Percentiles rank a stretch among this genome's conserved stretches.
Evolutionary conservation across 2,888 invertebrate genomes (phyloP).

Genomic region (Polydrusus tereticollis): DNA sequence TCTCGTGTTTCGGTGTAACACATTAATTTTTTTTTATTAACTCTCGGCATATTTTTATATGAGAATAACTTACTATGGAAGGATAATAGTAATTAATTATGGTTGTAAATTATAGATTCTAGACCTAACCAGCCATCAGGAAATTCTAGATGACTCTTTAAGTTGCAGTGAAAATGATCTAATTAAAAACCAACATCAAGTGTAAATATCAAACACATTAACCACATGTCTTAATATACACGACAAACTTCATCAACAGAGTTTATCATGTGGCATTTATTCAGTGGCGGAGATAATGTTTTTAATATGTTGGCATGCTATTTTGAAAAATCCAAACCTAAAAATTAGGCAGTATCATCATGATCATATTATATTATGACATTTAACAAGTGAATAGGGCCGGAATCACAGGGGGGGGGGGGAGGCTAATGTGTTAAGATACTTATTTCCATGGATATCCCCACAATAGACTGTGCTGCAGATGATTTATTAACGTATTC

Average conservation of each 20-base stretch:
- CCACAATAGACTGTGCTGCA: too few species aligned
- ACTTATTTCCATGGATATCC: too few species aligned
- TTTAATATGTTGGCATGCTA: not conserved
- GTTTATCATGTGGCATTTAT: conserved; percentile 29
- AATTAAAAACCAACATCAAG: conserved; percentile 48
- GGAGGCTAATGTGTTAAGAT: too few species aligned
- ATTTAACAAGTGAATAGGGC: too few species aligned
- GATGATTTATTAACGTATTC: too few species aligned
- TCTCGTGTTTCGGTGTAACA: too few species aligned
- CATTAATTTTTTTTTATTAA: too few species aligned
- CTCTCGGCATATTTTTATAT: not conserved
- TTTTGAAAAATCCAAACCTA: not conserved
- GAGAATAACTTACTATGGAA: not conserved
- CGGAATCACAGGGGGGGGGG: too few species aligned
- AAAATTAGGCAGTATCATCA: too few species aligned
- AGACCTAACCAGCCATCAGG: not conserved
- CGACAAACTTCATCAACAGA: conserved; percentile 39
- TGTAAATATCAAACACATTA: conserved; percentile 49
- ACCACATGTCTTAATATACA: conserved; percentile 50
- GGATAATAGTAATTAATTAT: conserved; percentile 17
- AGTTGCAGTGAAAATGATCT: conserved; percentile 42
- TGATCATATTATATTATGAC: too few species aligned
- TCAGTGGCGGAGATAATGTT: conserved; percentile 21
- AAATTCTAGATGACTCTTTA: conserved; percentile 39
- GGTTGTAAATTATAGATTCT: not conserved